Evolutionary conservation across 2,797 vertebrate species (phyloP).

Genomic region (Silurus aristotelis): DNA sequence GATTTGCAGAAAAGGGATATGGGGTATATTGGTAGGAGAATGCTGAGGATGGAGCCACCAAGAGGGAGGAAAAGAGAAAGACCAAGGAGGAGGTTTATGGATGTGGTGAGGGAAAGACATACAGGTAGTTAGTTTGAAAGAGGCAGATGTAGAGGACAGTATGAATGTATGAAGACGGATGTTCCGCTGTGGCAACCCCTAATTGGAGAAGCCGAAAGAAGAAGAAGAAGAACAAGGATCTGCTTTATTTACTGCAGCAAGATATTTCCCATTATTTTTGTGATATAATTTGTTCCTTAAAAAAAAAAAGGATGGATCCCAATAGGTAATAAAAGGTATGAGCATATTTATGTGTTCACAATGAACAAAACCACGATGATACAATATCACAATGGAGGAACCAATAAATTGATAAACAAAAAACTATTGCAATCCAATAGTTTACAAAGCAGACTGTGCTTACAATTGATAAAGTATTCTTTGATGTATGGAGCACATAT

Average conservation of each 20-base stretch:
- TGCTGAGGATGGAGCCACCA: too few species aligned
- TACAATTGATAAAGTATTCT: constrained; percentile 68
- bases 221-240: too few species aligned
- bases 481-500: constrained; percentile 71
- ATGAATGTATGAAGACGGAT: too few species aligned
- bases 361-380: neutral
- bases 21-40: too few species aligned
- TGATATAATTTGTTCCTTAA: neutral
- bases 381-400: neutral
- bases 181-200: too few species aligned
- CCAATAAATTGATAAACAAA: neutral
- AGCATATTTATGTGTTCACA: neutral
- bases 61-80: too few species aligned
- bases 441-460: constrained; percentile 43
- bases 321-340: neutral
- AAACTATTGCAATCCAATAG: neutral
- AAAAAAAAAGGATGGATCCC: neutral
- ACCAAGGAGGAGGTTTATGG: too few species aligned
- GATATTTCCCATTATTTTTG: neutral
- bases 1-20: too few species aligned
- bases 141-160: too few species aligned
- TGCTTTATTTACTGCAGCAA: neutral
- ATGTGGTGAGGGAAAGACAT: too few species aligned
- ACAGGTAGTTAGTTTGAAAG: too few species aligned
- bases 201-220: too few species aligned